Percentiles rank a stretch among this genome's conserved stretches.
Conservation (phyloP, 2,888 invertebrate species). For the Ellobium chinense region DNA sequence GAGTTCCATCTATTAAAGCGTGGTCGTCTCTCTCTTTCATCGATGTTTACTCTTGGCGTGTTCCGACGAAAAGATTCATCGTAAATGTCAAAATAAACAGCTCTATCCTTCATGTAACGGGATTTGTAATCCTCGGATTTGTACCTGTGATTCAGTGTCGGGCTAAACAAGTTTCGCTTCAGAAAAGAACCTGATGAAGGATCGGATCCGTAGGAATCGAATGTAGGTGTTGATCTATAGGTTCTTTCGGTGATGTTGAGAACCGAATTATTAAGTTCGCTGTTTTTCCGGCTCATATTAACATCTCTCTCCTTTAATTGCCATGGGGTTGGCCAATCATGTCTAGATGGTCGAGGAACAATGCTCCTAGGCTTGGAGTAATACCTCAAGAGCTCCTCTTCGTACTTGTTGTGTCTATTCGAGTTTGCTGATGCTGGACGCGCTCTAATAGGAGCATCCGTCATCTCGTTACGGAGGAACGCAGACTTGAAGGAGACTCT, state of each 20-base stretch:
- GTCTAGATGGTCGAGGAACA: neutral
- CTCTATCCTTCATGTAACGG: neutral
- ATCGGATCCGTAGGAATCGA: neutral
- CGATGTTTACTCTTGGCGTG: neutral
- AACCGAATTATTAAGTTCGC: too few species aligned
- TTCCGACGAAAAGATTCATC: neutral
- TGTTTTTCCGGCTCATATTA: constrained; percentile 9
- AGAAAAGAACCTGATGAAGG: neutral
- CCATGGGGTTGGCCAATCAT: neutral
- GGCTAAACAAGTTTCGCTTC: neutral
- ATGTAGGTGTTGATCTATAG: neutral
- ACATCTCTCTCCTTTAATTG: neutral
- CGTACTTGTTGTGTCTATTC: neutral
- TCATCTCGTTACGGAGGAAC: constrained; percentile 21
- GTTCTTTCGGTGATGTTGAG: too few species aligned
- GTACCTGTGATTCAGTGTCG: neutral
- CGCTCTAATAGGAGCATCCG: too few species aligned
- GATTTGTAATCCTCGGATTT: neutral
- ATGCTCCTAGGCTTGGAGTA: neutral
- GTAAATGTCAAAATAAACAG: neutral
- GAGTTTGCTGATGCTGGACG: neutral
- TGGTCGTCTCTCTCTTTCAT: neutral
- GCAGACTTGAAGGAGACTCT: constrained; percentile 15
- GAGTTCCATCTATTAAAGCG: neutral
- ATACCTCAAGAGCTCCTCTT: constrained; percentile 11